A percentile compares a stretch with the other conserved stretches of the same genome.
phyloP scores from a whole-genome alignment of 1,140 invertebrate species.

The Bombyx mori region ASM3026992v2 NC_085124.1:5278001-5278500 shows the following conservation, averaged over 20 bases:
- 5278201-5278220: slow-evolving; percentile 63
- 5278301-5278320: slow-evolving; percentile 50
- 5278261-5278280: slow-evolving; percentile 33
- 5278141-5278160: slow-evolving; percentile 38
- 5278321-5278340: slow-evolving; percentile 27
- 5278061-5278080: too few species aligned
- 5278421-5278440: too few species aligned
- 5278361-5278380: slow-evolving; percentile 24
- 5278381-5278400: too few species aligned
- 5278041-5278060: too few species aligned
- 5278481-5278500: too few species aligned
- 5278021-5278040: too few species aligned
- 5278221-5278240: slow-evolving; percentile 68
- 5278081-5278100: background rate
- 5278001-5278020: too few species aligned
- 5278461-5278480: too few species aligned
- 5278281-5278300: slow-evolving; percentile 36
- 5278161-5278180: slow-evolving; percentile 44
- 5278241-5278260: slow-evolving; percentile 29
- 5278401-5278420: too few species aligned
- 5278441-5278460: too few species aligned
- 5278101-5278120: slow-evolving; percentile 24
- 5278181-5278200: slow-evolving; percentile 56
- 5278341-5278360: slow-evolving; percentile 3
- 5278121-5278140: slow-evolving; percentile 15